A percentile compares a stretch with the other conserved stretches of the same genome.
phyloP scores from a whole-genome alignment of 2,888 invertebrate species.

The Liopterus haemorrhoidalis region DNA sequence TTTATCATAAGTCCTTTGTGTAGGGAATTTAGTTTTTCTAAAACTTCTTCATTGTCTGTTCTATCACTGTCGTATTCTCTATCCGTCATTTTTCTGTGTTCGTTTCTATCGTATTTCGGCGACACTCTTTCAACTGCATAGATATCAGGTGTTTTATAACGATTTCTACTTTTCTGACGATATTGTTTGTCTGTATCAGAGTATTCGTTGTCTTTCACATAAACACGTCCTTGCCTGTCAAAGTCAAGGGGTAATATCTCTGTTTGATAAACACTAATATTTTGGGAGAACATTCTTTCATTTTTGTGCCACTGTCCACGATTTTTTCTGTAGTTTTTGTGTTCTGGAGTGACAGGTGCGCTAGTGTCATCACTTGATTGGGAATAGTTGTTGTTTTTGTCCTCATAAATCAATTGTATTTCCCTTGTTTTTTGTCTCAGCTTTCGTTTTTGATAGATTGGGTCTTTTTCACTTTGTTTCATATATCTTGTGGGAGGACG shows the following conservation, averaged over 20 bases:
- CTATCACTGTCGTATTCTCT: constrained; percentile 15
- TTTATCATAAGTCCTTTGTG: constrained; percentile 49
- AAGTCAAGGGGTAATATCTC: constrained; percentile 51
- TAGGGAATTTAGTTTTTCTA: constrained; percentile 43
- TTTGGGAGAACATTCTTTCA: constrained; percentile 46
- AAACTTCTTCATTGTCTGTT: constrained; percentile 34
- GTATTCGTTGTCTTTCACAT: constrained; percentile 36
- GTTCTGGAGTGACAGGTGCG: constrained; percentile 49
- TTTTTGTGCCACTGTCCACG: constrained; percentile 46
- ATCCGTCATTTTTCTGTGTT: constrained; percentile 16
- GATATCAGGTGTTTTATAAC: constrained; percentile 43
- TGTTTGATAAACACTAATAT: constrained; percentile 44
- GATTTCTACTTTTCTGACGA: constrained; percentile 35
- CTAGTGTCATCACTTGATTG: constrained; percentile 60
- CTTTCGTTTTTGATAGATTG: constrained; percentile 69
- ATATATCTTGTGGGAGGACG: constrained; percentile 75
- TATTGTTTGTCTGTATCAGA: constrained; percentile 16
- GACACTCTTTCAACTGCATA: constrained; percentile 8
- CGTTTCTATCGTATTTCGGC: constrained; percentile 21
- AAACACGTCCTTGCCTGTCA: constrained; percentile 51
- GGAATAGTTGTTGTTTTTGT: constrained; percentile 51
- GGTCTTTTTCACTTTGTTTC: constrained; percentile 87
- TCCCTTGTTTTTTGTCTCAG: constrained; percentile 58
- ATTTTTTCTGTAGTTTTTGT: constrained; percentile 45
- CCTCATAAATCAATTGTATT: constrained; percentile 46